phyloP scores from a whole-genome alignment of 1,140 invertebrate species.

The Pseudomyrmex pallidus region DNA sequence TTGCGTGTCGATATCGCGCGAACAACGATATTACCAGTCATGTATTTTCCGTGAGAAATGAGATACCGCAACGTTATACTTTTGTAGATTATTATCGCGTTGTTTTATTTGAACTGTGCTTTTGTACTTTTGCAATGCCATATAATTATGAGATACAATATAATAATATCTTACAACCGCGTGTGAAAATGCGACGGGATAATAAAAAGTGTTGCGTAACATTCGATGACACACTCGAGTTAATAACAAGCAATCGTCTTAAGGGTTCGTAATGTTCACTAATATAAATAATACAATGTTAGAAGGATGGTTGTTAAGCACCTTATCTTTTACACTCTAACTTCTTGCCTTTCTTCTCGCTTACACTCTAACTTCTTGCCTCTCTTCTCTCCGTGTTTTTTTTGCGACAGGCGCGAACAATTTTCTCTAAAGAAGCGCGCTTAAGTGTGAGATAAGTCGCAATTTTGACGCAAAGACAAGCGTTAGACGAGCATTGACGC shows the following conservation, averaged over 20 bases:
- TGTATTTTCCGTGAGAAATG: background rate
- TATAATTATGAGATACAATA: slow-evolving; percentile 13
- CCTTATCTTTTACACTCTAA: background rate
- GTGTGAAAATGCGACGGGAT: slow-evolving; percentile 1
- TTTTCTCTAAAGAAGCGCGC: slow-evolving; percentile 6
- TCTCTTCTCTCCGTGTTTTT: slow-evolving; percentile 3
- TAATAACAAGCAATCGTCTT: slow-evolving; percentile 27
- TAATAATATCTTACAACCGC: slow-evolving; percentile 9
- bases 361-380: background rate
- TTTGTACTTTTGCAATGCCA: background rate
- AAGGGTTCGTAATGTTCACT: slow-evolving; percentile 11
- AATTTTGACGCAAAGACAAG: slow-evolving; percentile 12
- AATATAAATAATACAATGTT: slow-evolving; percentile 27
- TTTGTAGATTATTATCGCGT: background rate
- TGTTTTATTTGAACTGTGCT: background rate
- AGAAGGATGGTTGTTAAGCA: slow-evolving; percentile 36
- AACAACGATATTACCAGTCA: background rate
- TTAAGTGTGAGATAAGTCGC: slow-evolving; percentile 20
- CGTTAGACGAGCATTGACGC: slow-evolving; percentile 21
- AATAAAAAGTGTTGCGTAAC: slow-evolving; percentile 36
- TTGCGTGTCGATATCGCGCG: background rate
- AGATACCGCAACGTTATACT: background rate
- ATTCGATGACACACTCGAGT: background rate
- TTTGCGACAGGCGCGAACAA: slow-evolving; percentile 25
- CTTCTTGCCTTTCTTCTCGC: background rate